Conservation (phyloP, 2,888 invertebrate species). For the Scaptomyza flava region DNA sequence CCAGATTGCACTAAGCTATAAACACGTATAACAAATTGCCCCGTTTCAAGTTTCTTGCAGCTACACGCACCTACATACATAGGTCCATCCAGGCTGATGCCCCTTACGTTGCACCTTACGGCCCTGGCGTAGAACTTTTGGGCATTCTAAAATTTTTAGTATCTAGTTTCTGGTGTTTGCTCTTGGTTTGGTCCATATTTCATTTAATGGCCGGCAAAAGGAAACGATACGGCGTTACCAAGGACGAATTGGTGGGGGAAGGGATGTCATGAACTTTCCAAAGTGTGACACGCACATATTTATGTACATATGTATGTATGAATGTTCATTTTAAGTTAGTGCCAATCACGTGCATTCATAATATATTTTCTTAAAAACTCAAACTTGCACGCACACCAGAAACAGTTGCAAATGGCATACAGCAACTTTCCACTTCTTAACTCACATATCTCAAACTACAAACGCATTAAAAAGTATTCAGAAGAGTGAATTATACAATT, state of each 20-base stretch:
- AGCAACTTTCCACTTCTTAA: slow-evolving; percentile 1
- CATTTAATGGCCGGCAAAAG: slow-evolving; percentile 44
- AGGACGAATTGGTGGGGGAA: slow-evolving; percentile 13
- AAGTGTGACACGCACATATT: slow-evolving; percentile 20
- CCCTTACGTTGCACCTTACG: neutral
- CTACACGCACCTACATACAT: slow-evolving; percentile 38
- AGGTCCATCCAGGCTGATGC: neutral
- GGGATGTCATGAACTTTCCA: slow-evolving; percentile 51
- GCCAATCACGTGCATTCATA: slow-evolving; percentile 45
- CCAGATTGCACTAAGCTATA: slow-evolving; percentile 56
- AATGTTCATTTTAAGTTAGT: slow-evolving; percentile 23
- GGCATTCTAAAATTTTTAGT: slow-evolving; percentile 36
- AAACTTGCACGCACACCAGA: slow-evolving; percentile 12
- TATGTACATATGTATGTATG: neutral
- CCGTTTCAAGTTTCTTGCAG: slow-evolving; percentile 46
- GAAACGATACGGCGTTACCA: slow-evolving; percentile 9
- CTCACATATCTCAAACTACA: slow-evolving; percentile 2
- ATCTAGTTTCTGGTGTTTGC: slow-evolving; percentile 43
- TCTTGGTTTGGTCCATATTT: slow-evolving; percentile 50
- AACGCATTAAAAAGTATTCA: slow-evolving; percentile 31
- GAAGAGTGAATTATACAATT: slow-evolving; percentile 22
- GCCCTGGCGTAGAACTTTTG: neutral
- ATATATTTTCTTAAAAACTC: slow-evolving; percentile 3
- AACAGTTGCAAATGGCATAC: slow-evolving; percentile 16
- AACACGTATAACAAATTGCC: slow-evolving; percentile 69